These are phyloP conservation scores for Ormyrus nitidulus DNA, from an alignment of 2,888 invertebrate genomes.

Conservation along the genomic window DNA sequence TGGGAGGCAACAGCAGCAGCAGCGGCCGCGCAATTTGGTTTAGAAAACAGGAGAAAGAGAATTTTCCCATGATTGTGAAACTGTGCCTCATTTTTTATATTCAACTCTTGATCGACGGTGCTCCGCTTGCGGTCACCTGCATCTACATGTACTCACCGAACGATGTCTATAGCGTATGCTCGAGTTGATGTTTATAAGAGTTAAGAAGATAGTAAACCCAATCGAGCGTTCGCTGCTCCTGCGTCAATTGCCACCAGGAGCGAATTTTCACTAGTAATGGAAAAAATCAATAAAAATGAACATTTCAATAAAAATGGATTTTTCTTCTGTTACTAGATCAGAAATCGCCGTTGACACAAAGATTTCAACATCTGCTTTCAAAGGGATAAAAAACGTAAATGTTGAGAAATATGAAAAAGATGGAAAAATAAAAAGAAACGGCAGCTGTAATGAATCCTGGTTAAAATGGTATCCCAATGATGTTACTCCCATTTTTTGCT, in stretches of 20 bases:
- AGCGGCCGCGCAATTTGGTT: constrained; percentile 65
- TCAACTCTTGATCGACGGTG: constrained; percentile 65
- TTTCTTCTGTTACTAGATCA: constrained; percentile 30
- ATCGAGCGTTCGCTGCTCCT: constrained; percentile 56
- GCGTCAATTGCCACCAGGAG: constrained; percentile 39
- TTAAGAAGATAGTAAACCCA: constrained; percentile 40
- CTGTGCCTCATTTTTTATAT: constrained; percentile 74
- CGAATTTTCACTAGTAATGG: constrained; percentile 33
- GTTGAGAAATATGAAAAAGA: constrained; percentile 40
- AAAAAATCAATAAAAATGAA: constrained; percentile 20
- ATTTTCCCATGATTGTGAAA: constrained; percentile 70
- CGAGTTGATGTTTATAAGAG: constrained; percentile 26
- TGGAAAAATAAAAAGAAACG: constrained; percentile 54
- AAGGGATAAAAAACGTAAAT: constrained; percentile 25
- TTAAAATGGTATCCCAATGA: constrained; percentile 71
- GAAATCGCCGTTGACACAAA: constrained; percentile 15
- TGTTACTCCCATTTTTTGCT: constrained; percentile 68
- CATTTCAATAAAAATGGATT: constrained; percentile 1
- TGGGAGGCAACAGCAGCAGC: constrained; percentile 70
- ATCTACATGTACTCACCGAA: constrained; percentile 60
- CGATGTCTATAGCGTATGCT: constrained; percentile 62
- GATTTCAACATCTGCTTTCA: constrained; percentile 28
- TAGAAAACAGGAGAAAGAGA: constrained; percentile 22
- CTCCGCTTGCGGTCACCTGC: constrained; percentile 20
- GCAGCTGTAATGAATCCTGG: constrained; percentile 68